phyloP scores from a whole-genome alignment of 2,888 invertebrate genomes.

The Hirtodrosophila alboralis region DNA sequence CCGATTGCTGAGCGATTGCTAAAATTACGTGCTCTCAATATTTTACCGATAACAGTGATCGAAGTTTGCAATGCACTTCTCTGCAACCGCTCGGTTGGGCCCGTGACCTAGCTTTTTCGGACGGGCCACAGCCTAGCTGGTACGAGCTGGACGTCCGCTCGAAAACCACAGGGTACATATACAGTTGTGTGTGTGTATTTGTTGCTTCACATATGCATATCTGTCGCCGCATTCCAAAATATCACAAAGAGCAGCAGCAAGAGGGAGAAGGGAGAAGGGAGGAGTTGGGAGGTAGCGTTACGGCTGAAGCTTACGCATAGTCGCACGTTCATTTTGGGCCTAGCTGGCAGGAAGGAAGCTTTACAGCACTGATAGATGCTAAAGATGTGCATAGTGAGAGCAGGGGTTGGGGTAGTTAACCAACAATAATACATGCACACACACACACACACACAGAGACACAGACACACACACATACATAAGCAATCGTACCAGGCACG shows the following conservation, averaged over 20 bases:
- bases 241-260: slow-evolving; percentile 46
- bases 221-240: slow-evolving; percentile 75
- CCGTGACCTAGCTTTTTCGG: too few species aligned
- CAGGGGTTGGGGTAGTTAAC: not conserved
- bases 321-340: slow-evolving; percentile 61
- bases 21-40: too few species aligned
- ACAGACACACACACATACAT: slow-evolving; percentile 9
- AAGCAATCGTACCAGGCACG: slow-evolving; percentile 47
- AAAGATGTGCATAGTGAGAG: slow-evolving; percentile 57
- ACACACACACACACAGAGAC: not conserved
- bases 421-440: not conserved
- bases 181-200: slow-evolving; percentile 13
- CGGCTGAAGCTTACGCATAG: slow-evolving; percentile 58
- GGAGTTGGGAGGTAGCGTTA: too few species aligned
- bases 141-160: too few species aligned
- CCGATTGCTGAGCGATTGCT: too few species aligned
- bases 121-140: too few species aligned
- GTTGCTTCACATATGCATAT: slow-evolving; percentile 69
- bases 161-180: too few species aligned
- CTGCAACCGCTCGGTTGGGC: too few species aligned
- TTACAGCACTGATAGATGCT: slow-evolving; percentile 77
- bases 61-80: too few species aligned
- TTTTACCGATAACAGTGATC: too few species aligned
- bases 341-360: slow-evolving; percentile 72
- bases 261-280: not conserved